A percentile compares a stretch with the other conserved stretches of the same genome.
These are phyloP conservation scores for Nebria brevicollis DNA, from an alignment of 2,888 invertebrate genomes.

Conservation along the genomic window DNA sequence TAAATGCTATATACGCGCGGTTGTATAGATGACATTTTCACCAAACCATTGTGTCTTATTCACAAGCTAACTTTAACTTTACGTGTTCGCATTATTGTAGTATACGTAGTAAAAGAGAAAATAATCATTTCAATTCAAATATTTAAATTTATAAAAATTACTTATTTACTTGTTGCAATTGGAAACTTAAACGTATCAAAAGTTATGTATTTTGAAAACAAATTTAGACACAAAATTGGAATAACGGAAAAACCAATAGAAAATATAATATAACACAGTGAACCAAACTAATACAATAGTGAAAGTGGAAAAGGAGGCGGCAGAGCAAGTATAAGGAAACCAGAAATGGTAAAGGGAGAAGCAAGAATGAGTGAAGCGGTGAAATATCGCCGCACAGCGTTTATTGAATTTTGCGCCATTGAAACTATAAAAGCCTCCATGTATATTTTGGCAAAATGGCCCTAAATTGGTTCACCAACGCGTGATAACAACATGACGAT, in stretches of 20 bases:
- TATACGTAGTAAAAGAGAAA: too few species aligned
- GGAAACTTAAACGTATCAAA: too few species aligned
- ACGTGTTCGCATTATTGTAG: neutral
- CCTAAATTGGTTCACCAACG: neutral
- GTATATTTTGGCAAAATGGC: neutral
- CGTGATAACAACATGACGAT: neutral
- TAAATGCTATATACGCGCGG: neutral
- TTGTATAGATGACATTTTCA: neutral
- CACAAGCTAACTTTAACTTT: neutral
- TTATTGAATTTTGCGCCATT: slow-evolving; percentile 11
- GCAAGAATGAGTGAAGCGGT: slow-evolving; percentile 4
- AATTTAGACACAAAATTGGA: too few species aligned
- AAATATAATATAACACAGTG: neutral
- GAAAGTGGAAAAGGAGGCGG: neutral
- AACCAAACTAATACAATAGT: neutral
- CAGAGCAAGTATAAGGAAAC: neutral
- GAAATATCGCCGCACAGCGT: neutral
- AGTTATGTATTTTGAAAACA: too few species aligned
- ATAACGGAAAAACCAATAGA: neutral
- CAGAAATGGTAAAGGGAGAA: neutral
- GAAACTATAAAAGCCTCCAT: neutral
- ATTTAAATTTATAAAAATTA: too few species aligned
- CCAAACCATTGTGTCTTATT: neutral
- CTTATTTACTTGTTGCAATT: too few species aligned
- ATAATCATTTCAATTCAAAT: too few species aligned